Evolutionary conservation across 1,140 invertebrate species (phyloP).

Genomic region (Drosophila biarmipes): DNA sequence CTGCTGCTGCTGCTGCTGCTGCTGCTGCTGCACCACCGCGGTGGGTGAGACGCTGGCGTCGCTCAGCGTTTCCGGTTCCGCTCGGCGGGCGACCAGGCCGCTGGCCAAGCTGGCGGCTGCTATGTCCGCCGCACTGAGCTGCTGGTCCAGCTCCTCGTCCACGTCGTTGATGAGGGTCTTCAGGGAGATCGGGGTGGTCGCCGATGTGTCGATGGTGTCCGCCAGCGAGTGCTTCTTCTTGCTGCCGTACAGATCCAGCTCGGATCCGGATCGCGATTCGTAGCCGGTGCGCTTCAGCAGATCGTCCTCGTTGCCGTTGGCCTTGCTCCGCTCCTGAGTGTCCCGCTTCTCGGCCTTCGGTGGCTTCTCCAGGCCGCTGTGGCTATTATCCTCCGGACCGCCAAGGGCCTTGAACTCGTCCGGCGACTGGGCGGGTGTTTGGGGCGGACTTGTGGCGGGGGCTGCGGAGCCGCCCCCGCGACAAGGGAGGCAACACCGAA

Average conservation of each 20-base stretch:
- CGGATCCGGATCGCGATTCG: not conserved
- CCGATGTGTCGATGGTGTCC: constrained; percentile 76
- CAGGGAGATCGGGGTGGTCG: constrained; percentile 76
- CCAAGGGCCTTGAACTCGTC: constrained; percentile 61
- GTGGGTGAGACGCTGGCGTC: constrained; percentile 81
- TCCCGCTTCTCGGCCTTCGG: constrained; percentile 6
- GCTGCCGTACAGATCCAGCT: constrained; percentile 18
- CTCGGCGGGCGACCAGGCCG: constrained; percentile 72
- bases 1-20: constrained; percentile 32
- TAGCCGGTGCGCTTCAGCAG: constrained; percentile 11
- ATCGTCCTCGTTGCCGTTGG: constrained; percentile 13
- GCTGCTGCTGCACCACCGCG: constrained; percentile 43
- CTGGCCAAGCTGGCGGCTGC: constrained; percentile 76
- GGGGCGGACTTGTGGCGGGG: constrained; percentile 85
- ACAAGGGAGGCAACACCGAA: constrained; percentile 89
- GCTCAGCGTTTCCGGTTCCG: constrained; percentile 77
- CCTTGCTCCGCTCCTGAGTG: constrained; percentile 21
- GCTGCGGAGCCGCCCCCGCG: constrained; percentile 87
- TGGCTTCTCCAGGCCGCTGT: constrained; percentile 6
- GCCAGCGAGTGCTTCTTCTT: constrained; percentile 77
- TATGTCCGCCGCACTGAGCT: constrained; percentile 73
- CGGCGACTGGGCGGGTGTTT: constrained; percentile 73
- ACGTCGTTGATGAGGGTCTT: constrained; percentile 82
- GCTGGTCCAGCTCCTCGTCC: constrained; percentile 68
- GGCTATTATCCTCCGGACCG: constrained; percentile 1